These are phyloP conservation scores for Zosterops borbonicus DNA, from an alignment of 2,113 vertebrate species.

Conservation along the genomic window DNA sequence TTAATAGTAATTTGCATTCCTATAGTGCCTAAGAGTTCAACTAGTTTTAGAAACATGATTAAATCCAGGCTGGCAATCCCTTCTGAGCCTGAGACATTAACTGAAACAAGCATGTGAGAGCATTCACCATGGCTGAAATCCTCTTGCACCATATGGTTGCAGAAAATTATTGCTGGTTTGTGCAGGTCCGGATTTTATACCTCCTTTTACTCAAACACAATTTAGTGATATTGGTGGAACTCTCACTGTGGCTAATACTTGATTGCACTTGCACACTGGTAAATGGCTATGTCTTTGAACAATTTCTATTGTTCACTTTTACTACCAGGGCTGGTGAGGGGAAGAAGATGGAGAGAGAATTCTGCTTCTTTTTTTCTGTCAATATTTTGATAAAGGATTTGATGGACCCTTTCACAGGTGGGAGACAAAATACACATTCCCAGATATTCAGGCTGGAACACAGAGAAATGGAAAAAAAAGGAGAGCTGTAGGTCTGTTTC, in stretches of 20 bases:
- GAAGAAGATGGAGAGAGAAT: background rate
- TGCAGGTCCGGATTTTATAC: background rate
- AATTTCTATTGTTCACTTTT: background rate
- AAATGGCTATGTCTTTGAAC: background rate
- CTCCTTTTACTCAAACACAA: background rate
- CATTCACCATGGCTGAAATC: background rate
- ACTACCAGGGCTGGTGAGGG: fast-evolving
- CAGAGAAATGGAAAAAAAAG: background rate
- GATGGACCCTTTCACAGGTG: background rate
- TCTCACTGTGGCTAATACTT: background rate
- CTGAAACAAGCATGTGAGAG: background rate
- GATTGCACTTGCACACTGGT: background rate
- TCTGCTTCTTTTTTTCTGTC: background rate
- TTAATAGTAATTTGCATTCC: background rate
- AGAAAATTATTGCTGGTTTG: background rate
- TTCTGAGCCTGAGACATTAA: background rate
- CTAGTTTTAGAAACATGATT: slow-evolving; percentile 18
- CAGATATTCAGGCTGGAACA: background rate
- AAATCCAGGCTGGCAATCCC: background rate
- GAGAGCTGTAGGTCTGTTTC: background rate
- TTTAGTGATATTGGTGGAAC: background rate
- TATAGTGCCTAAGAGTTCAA: background rate
- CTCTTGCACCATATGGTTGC: background rate
- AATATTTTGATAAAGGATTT: background rate
- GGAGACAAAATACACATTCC: background rate